Evolutionary conservation across 2,797 vertebrate genomes (phyloP), one percentile per base, ranked within the genome.

Genomic region (Geotria australis): DNA sequence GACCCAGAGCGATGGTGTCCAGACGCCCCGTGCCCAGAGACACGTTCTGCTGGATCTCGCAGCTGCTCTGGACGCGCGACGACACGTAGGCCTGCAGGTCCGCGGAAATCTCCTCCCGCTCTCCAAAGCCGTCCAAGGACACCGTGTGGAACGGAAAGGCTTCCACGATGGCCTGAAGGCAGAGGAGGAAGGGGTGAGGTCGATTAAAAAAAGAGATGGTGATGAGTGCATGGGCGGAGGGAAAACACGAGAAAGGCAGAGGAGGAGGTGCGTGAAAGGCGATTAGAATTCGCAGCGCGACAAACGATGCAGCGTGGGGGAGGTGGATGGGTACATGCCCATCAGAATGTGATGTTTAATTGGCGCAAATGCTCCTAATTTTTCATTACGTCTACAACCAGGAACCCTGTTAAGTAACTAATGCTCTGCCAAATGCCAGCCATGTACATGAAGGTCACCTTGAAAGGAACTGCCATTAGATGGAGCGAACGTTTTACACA

Each of bases 51-150:
- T 81, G 70, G 61, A 96, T 84, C 58, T 93, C 86, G 59, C 76
- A 76, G 73, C 83, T 94, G 71, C 71, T 72, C 48, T 69, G 78
- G 65, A 94, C 71, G 59, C 91, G 76, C 68, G 89, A 77, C 68
- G 91, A 85, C 68, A 98, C 78, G 8, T 96, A 98, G 5, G 80
- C 73, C 1, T 79, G 83, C 68, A 98, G 75, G 70, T 98, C 91
- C 1, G 67, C 67, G 15, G 73, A 71, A 61, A 95, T 82, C 63
- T 91, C 85, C 61, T 76, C 74, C 71, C 79, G 86, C 63, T 83
- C 79, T 0, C 73, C 69, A 59, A 85, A 86, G 66, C 75, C 73
- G 58, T 98, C 91, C 67, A 98, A 66, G 60, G 84, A 88, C 69
- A 96, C 73, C 64, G 71, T 67, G 46, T 73, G 59, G 60, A 93